Evolutionary conservation across 2,888 invertebrate species (phyloP), one percentile per base, ranked within the genome.

Genomic region (Diachrysia chrysitis): DNA sequence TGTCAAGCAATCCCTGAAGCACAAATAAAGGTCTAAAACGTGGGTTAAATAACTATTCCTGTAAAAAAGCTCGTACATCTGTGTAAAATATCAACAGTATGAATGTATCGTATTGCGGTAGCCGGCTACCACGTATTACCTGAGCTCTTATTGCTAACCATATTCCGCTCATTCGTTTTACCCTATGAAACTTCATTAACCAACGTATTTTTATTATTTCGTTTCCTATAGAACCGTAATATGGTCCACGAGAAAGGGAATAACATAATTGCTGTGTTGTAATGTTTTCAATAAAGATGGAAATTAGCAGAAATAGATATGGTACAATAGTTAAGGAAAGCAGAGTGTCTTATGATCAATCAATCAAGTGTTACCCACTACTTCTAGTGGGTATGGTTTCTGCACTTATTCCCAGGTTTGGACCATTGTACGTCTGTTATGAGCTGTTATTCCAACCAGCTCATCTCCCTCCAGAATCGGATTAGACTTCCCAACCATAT

Each of bases 21-120:
- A 25, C 5, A 3, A 25, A 25, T 25, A 25, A 25, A 25, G n/a
- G 0, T 4, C 10, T 10, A 32, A 32, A 10, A 10, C 2, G 10
- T 32, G 32, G 1, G 32, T 32, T 32, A 7, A 2, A 10, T 32
- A 32, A 32, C 32, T 32, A 32, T 32, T 32, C 32, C 32, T 32
- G 32, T 32, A 32, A 32, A 3, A 25, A 21, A 58, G 0, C 17
- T 62, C 16, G 1, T 23, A 62, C 0, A 54, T 78, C 64, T 14
- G 0, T 0, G 78, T 68, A 42, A 58, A 72, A 78, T 78, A 77
- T 72, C 37, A 75, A 53, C 37, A 12, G 25, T 57, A 66, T 70
- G 66, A 62, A 75, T 78, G 63, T 66, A 78, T 78, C 63, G 54
- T 66, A 58, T 74, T 74, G 69, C 79, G 56, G 78, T 73, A 59